Base-by-base conservation (phyloP, 2,888 invertebrate species). In the Phoenoteleia sp. region DNA sequence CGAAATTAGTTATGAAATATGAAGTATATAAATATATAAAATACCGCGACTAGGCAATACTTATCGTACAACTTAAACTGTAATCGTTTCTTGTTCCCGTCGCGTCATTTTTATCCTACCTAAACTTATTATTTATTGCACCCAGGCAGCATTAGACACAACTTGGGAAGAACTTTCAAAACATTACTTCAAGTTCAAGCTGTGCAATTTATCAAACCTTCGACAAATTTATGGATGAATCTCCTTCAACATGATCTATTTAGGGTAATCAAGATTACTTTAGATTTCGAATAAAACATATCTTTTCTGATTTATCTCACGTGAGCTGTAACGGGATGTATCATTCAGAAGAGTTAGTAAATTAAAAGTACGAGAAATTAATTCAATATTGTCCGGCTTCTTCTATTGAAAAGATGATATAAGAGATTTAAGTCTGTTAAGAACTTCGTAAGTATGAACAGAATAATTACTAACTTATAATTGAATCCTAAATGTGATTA, bases 221-320 rank as follows among this genome's bases (percentile, higher is more conserved):
- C 52, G 67, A 67, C 49, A 67, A 67, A 67, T 67, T 67, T 67
- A 67, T 67, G 52, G 52, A 67, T 36, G 36, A 67, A 52, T 52
- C 36, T 36, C 23, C 49, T 52, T 67, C 19, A 67, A 67, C 52
- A 52, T 67, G 67, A 67, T 67, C 67, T 67, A 67, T 67, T 67
- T 36, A 52, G 52, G 52, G 49, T 36, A 67, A 52, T 67, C 64
- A 64, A 64, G 47, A 47, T 64, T 60, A 39, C 23, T 60, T 25
- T 62, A 62, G 62, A 45, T 62, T 23, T 25, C 25, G 2, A 17
- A 45, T 9, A 2, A 11, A 60, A 62, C 21, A 11, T 45, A 42
- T 45, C 17, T 62, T 27, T 45, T 56, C 25, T 23, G 1, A 19
- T 9, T 0, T 33, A 19, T 17, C 29, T 49, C n/a, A 13, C 45